Evolutionary conservation across 2,113 vertebrate genomes (phyloP).

Genomic region (Dipodomys merriami): DNA sequence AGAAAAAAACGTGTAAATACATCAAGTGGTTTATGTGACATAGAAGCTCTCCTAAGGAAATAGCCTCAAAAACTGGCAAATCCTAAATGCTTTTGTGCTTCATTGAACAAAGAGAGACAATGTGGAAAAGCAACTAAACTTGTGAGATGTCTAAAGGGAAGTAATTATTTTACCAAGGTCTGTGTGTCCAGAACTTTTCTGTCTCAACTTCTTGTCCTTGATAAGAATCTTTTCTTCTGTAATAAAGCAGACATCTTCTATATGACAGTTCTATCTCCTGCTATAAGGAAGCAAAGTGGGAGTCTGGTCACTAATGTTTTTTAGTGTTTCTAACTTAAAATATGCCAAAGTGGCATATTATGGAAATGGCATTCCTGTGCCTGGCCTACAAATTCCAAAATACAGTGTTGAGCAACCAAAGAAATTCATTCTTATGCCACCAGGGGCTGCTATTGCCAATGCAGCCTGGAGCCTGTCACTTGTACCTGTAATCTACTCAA

Average conservation of each 20-base stretch:
- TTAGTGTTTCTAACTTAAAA: not conserved
- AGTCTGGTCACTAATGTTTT: not conserved
- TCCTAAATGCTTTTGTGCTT: not conserved
- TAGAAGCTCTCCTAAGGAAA: not conserved
- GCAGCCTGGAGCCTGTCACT: too few relatives aligned
- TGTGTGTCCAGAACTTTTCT: not conserved
- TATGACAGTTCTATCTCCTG: not conserved
- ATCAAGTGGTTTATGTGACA: not conserved
- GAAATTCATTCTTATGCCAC: slow-evolving; percentile 47
- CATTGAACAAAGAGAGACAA: not conserved
- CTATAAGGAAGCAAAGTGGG: not conserved
- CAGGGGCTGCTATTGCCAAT: slow-evolving; percentile 42
- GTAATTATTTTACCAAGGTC: not conserved
- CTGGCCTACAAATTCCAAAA: slow-evolving; percentile 13
- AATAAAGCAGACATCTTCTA: not conserved
- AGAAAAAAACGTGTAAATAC: not conserved
- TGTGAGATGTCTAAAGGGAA: not conserved
- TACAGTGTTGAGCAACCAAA: not conserved
- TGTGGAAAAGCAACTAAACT: not conserved
- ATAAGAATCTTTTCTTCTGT: not conserved
- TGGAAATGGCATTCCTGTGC: too few relatives aligned
- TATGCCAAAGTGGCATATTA: not conserved
- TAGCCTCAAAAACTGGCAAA: not conserved
- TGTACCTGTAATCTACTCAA: too few relatives aligned
- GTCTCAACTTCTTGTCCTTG: not conserved